Evolutionary conservation across 2,113 vertebrate species (phyloP).

Genomic region (Lepisosteus oculatus): DNA sequence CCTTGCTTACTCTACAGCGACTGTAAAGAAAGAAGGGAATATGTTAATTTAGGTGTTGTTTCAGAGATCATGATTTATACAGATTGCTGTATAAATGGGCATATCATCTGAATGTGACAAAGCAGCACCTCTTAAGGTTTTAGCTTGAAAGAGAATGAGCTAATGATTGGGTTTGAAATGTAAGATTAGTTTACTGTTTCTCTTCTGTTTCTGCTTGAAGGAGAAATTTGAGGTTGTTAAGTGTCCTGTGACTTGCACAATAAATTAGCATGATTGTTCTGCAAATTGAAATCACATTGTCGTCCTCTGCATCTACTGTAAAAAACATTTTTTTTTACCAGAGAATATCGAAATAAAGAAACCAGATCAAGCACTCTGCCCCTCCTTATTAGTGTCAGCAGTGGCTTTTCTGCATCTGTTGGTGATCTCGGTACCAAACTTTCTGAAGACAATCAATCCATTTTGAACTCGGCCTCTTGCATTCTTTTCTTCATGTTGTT

Average conservation of each 20-base stretch:
- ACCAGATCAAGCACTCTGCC: slow-evolving; percentile 51
- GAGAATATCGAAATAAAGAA: slow-evolving; percentile 16
- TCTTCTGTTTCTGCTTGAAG: no score
- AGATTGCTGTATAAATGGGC: no score
- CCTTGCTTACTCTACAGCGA: no score
- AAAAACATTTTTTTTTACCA: slow-evolving; percentile 20
- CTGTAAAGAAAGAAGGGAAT: no score
- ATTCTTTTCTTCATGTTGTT: not conserved
- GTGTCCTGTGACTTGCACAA: not conserved
- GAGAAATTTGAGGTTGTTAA: not conserved
- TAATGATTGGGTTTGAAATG: no score
- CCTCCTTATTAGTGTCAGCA: slow-evolving; percentile 69
- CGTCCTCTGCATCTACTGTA: not conserved
- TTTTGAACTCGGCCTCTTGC: slow-evolving; percentile 12
- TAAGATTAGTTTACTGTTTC: no score
- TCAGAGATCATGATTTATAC: no score
- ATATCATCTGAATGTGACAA: no score
- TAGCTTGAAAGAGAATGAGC: no score
- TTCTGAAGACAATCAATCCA: slow-evolving; percentile 42
- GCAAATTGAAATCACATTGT: slow-evolving; percentile 2
- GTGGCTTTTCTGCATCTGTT: slow-evolving; percentile 75
- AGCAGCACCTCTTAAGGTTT: no score
- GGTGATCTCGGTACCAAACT: slow-evolving; percentile 64
- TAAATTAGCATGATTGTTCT: not conserved
- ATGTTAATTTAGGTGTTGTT: no score